Base-by-base conservation (phyloP, 2,888 invertebrate genomes). In the Malthinus flaveolus region DNA sequence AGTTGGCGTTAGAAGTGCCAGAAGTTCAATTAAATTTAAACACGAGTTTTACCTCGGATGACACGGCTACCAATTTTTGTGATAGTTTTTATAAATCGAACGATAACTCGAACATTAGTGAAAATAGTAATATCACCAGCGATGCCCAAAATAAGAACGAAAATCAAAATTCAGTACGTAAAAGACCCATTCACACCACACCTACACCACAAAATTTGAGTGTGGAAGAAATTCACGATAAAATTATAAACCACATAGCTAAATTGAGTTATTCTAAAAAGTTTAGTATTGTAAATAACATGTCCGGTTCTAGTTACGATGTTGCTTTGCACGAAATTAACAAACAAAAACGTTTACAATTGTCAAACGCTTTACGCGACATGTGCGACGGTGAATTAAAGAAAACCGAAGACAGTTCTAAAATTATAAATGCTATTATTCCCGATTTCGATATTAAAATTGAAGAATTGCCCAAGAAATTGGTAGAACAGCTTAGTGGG, bases 381-480 rank as follows among this genome's bases (percentile, higher is more conserved):
- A 74, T 77, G 68, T 73, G 73, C 56, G 69, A 68, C 37, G 61
- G 60, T 44, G 62, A 63, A 32, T 58, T 61, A 15, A 58, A 67
- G 63, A 53, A 69, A 36, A 64, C 57, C 31, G 59, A 64, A 11
- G 68, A 72, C 52, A 68, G 65, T 49, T 71, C 64, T 39, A 68
- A 75, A 52, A 64, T 71, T 49, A 73, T 75, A 42, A 74, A 75
- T 66, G 68, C 75, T 0, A 75, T 78, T 36, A 75, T 77, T 49
- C 77, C 78, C 7, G 78, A 78, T 65, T 72, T 78, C 55, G 76
- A 73, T 12, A 73, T 78, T 42, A 72, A 75, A 68, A 68, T 78
- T 53, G 75, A 77, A 62, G 73, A 75, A 52, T 61, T 78, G 44
- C 78, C 78, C 7, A 59, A 64, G 36, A 73, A 75, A 63, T 60